phyloP scores from a whole-genome alignment of 2,797 vertebrate species.

The Mormyrus hasselquistii region DNA sequence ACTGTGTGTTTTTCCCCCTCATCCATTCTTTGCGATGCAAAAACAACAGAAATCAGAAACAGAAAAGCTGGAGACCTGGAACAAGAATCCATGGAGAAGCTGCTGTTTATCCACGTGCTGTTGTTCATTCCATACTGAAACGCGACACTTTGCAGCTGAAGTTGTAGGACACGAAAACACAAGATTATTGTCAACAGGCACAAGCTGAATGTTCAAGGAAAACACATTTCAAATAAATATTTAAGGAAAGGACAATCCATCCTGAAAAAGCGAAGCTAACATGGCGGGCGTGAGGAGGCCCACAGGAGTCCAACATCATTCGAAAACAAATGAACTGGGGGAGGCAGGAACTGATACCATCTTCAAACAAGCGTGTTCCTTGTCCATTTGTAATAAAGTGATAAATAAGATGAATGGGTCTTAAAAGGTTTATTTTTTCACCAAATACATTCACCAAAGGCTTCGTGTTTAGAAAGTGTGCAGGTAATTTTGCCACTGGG shows the following conservation, averaged over 20 bases:
- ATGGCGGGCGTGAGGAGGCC: background rate
- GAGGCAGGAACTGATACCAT: background rate
- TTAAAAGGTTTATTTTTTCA: background rate
- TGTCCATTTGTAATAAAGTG: background rate
- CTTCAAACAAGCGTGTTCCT: background rate
- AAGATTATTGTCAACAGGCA: background rate
- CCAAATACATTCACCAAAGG: background rate
- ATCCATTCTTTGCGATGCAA: background rate
- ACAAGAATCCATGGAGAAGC: background rate
- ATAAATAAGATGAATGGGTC: background rate
- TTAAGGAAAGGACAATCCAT: background rate
- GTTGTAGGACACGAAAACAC: background rate
- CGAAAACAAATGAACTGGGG: background rate
- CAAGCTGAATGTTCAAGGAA: constrained; percentile 1
- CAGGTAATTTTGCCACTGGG: background rate
- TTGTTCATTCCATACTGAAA: background rate
- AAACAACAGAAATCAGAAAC: background rate
- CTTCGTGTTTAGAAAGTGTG: background rate
- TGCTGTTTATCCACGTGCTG: background rate
- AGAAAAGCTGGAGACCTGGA: background rate
- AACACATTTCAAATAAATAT: background rate
- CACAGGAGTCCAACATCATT: background rate
- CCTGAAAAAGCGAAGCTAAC: background rate
- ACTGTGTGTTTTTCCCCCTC: background rate
- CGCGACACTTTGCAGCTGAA: background rate